Conservation (phyloP, 2,113 vertebrate species). For the Naja naja region DNA sequence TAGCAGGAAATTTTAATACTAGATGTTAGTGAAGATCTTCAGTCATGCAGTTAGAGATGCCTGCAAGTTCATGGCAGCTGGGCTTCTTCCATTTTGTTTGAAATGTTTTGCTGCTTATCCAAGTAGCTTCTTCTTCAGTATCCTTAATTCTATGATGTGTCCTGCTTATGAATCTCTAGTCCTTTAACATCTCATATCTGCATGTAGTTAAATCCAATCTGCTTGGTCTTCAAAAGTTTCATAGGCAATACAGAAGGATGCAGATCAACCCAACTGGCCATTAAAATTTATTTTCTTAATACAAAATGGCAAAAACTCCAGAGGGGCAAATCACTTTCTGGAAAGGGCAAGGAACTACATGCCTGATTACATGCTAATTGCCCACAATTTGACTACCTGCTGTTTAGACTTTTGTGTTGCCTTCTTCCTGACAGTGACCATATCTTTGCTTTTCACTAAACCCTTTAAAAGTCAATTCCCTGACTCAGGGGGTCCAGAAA, state of each 20-base stretch:
- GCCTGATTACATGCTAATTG: background rate
- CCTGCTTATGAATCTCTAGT: background rate
- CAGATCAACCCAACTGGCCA: background rate
- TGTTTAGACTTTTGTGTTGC: background rate
- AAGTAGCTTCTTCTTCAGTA: background rate
- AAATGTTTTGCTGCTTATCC: background rate
- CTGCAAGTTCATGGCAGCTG: background rate
- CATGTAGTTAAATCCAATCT: background rate
- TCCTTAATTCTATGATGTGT: background rate
- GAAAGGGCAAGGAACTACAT: background rate
- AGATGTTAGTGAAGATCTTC: background rate
- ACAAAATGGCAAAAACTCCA: background rate
- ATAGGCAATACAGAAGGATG: background rate
- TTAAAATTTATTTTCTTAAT: background rate
- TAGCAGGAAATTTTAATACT: background rate
- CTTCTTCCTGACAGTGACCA: background rate
- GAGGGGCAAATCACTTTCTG: background rate
- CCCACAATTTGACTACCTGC: background rate
- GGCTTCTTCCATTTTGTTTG: background rate
- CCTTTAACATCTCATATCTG: background rate
- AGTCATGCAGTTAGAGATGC: background rate
- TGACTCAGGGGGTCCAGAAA: background rate
- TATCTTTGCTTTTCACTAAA: background rate
- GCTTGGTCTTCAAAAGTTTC: background rate
- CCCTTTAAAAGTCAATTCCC: background rate